A percentile compares a stretch with the other conserved stretches of the same genome.
These are phyloP conservation scores for Trematomus bernacchii DNA, from an alignment of 2,797 vertebrate species.

Conservation along the genomic window DNA sequence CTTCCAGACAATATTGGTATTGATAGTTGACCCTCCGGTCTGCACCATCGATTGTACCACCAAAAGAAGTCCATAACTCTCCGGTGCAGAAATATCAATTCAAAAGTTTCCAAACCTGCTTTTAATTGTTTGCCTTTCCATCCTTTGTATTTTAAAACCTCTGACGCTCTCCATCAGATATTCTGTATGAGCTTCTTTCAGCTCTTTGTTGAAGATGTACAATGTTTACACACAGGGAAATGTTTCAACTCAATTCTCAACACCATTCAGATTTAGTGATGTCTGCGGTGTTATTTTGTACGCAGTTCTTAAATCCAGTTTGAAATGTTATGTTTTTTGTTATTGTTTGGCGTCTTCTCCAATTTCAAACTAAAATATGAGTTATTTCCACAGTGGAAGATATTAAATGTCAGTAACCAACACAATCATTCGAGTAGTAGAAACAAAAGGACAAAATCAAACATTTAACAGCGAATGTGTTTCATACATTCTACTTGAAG, in stretches of 20 bases:
- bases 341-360: no score
- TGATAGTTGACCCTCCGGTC: neutral
- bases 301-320: neutral
- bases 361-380: no score
- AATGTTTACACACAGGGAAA: neutral
- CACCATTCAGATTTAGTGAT: neutral
- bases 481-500: neutral
- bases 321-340: neutral
- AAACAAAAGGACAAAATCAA: neutral
- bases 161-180: neutral
- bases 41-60: neutral
- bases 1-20: neutral
- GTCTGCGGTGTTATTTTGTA: neutral
- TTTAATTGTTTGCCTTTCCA: neutral
- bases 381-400: no score
- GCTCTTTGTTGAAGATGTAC: neutral
- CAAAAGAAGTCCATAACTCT: neutral
- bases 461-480: neutral
- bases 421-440: neutral
- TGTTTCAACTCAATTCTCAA: neutral
- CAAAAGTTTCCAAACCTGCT: neutral
- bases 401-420: neutral
- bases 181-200: neutral
- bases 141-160: slow-evolving; percentile 5
- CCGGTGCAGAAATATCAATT: neutral